phyloP scores from a whole-genome alignment of 2,113 vertebrate species.

The Percina caprodes region DNA sequence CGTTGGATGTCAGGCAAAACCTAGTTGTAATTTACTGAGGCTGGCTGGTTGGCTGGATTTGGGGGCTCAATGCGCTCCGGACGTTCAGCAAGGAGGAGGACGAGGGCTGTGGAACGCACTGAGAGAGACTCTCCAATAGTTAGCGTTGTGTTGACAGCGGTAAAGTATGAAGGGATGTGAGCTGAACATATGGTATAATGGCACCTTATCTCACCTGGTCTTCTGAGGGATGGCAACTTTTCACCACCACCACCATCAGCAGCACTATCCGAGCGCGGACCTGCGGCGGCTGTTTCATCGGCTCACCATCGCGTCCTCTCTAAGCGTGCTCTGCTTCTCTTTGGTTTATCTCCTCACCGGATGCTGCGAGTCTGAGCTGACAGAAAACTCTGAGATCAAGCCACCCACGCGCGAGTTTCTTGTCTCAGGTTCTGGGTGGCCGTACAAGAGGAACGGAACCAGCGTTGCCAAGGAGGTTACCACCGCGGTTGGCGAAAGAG shows the following conservation, averaged over 20 bases:
- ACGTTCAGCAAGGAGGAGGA: slow-evolving; percentile 42
- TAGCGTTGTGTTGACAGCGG: slow-evolving; percentile 11
- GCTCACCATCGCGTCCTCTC: slow-evolving; percentile 80
- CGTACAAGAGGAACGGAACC: slow-evolving; percentile 64
- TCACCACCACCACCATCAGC: slow-evolving; percentile 58
- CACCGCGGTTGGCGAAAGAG: slow-evolving; percentile 22
- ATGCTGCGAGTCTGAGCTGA: slow-evolving; percentile 77
- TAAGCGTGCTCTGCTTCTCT: slow-evolving; percentile 81
- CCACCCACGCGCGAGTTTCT: slow-evolving; percentile 46
- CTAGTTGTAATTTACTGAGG: slow-evolving; percentile 1
- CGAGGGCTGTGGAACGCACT: slow-evolving; percentile 34
- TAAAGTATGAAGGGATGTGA: slow-evolving; percentile 62
- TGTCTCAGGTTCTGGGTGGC: slow-evolving; percentile 60
- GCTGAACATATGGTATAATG: slow-evolving; percentile 74
- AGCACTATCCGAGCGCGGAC: slow-evolving; percentile 65
- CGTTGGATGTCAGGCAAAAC: slow-evolving; percentile 50
- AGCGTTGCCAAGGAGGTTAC: slow-evolving; percentile 18
- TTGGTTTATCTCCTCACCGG: slow-evolving; percentile 80
- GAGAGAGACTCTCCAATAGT: slow-evolving; percentile 39
- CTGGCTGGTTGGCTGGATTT: neutral
- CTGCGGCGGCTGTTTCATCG: slow-evolving; percentile 79
- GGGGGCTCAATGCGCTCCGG: slow-evolving; percentile 9
- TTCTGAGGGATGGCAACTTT: slow-evolving; percentile 83
- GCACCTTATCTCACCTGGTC: slow-evolving; percentile 57
- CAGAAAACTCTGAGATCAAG: slow-evolving; percentile 56